A percentile compares a stretch with the other conserved stretches of the same genome.
Conservation (phyloP, 2,888 invertebrate species). For the Phoenoteleia sp. region DNA sequence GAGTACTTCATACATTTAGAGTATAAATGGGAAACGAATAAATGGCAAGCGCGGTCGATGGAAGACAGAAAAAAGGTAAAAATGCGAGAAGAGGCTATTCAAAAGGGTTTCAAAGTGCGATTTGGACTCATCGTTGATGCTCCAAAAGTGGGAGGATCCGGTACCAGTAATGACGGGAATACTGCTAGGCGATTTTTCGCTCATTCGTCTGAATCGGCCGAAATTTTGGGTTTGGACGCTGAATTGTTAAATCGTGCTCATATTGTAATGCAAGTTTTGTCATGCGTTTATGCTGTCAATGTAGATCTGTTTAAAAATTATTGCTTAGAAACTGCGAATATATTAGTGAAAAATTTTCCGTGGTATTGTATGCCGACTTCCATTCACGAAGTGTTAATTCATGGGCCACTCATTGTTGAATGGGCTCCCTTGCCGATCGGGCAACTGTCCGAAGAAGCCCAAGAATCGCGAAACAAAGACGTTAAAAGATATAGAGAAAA, state of each 20-base stretch:
- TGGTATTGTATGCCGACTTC: conserved; percentile 6
- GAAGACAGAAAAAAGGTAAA: conserved; percentile 17
- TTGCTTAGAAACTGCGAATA: conserved; percentile 37
- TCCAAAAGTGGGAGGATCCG: conserved; percentile 57
- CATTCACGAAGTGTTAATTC: neutral
- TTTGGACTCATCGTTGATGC: conserved; percentile 53
- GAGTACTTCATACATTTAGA: conserved; percentile 44
- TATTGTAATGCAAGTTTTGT: conserved; percentile 8
- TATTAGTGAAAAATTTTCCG: conserved; percentile 6
- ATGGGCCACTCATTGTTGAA: neutral
- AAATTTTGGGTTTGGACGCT: conserved; percentile 46
- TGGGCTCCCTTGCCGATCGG: conserved; percentile 75
- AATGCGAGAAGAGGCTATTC: neutral
- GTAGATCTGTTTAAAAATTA: neutral
- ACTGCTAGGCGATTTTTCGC: conserved; percentile 67
- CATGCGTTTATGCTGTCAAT: conserved; percentile 6
- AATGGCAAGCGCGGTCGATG: neutral
- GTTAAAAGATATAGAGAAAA: conserved; percentile 63
- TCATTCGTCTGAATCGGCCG: conserved; percentile 14
- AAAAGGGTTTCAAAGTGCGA: conserved; percentile 29
- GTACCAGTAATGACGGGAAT: conserved; percentile 66
- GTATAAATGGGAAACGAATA: conserved; percentile 16
- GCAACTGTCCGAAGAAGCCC: conserved; percentile 78
- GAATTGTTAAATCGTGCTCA: neutral
- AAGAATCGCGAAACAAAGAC: conserved; percentile 76